Percentiles rank a stretch among this genome's conserved stretches.
Conservation (phyloP, 1,140 invertebrate species). For the Stenopsyche tienmushanensis region DNA sequence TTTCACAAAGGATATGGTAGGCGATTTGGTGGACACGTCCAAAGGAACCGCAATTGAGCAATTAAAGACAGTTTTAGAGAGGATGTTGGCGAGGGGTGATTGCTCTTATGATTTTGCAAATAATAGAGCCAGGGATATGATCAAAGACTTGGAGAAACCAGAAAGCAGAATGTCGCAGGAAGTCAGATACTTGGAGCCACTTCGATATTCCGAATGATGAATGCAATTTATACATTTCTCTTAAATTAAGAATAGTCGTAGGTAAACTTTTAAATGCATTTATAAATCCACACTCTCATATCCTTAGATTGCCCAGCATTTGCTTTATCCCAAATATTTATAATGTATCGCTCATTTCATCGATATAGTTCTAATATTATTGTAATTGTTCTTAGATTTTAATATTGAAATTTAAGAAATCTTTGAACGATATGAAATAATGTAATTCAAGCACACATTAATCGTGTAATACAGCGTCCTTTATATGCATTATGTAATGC, state of each 20-base stretch:
- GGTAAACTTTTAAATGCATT: too few species aligned
- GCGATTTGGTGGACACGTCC: slow-evolving; percentile 51
- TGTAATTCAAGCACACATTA: too few species aligned
- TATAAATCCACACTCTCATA: background rate
- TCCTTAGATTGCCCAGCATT: background rate
- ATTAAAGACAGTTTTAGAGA: slow-evolving; percentile 51
- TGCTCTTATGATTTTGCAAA: slow-evolving; percentile 55
- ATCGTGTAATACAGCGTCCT: too few species aligned
- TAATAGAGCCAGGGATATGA: slow-evolving; percentile 55
- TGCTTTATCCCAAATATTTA: background rate
- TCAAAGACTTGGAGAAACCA: slow-evolving; percentile 52
- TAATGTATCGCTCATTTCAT: background rate
- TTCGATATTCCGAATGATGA: slow-evolving; percentile 44
- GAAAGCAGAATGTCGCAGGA: slow-evolving; percentile 55
- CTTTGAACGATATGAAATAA: too few species aligned
- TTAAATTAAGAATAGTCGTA: background rate
- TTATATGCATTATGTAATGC: too few species aligned
- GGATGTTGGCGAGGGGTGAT: slow-evolving; percentile 55
- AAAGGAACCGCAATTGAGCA: slow-evolving; percentile 54
- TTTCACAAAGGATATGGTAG: slow-evolving; percentile 53
- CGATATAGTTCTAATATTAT: background rate
- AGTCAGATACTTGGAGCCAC: slow-evolving; percentile 51
- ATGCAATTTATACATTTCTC: background rate
- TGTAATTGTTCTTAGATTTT: background rate
- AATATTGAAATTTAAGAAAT: too few species aligned